Evolutionary conservation across 2,113 vertebrate species (phyloP).

Genomic region (Lophotis ruficrista): DNA sequence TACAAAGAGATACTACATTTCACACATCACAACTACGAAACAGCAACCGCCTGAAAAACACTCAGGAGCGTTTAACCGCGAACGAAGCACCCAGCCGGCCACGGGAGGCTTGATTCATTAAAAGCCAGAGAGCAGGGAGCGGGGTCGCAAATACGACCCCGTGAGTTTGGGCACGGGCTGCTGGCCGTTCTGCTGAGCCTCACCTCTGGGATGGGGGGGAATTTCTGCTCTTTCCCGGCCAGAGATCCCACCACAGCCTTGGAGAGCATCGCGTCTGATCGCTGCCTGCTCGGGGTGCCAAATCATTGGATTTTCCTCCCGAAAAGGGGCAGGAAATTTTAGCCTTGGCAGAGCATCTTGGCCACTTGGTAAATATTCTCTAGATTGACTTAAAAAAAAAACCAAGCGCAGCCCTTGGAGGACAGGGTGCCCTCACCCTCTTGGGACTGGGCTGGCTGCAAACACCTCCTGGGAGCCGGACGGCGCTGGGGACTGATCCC

Average conservation of each 20-base stretch:
- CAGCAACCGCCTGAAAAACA: conserved; percentile 4
- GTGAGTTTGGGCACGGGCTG: neutral
- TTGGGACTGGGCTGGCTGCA: neutral
- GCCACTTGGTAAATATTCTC: neutral
- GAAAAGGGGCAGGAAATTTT: neutral
- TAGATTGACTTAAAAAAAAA: neutral
- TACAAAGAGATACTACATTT: conserved; percentile 82
- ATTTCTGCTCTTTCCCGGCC: neutral
- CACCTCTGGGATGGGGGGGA: neutral
- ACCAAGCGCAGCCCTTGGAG: neutral
- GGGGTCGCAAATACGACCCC: neutral
- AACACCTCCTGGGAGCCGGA: neutral
- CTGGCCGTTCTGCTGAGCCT: neutral
- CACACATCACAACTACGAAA: conserved; percentile 72
- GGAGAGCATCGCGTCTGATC: neutral
- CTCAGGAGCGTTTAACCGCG: neutral
- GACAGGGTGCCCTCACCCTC: neutral
- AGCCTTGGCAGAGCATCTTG: neutral
- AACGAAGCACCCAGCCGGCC: neutral
- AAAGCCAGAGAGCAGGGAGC: conserved; percentile 46
- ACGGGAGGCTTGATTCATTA: conserved; percentile 65
- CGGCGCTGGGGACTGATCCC: neutral
- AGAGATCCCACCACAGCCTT: neutral
- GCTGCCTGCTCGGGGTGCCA: neutral
- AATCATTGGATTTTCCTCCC: neutral